These are phyloP conservation scores for silkworm (Bombyx mori) DNA, from an alignment of 1,140 invertebrate species.

Conservation along the genomic window ASM3026992v2 NC_085129.1:6858501-6859000, in stretches of 20 bases:
- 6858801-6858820: conserved; percentile 59
- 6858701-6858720: conserved; percentile 21
- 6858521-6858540: too few species aligned
- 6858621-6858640: too few species aligned
- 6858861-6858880: conserved; percentile 53
- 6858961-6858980: conserved; percentile 63
- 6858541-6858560: too few species aligned
- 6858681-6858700: conserved; percentile 18
- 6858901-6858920: conserved; percentile 57
- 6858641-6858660: background rate
- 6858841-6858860: conserved; percentile 59
- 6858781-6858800: conserved; percentile 56
- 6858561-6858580: too few species aligned
- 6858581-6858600: too few species aligned
- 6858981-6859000: conserved; percentile 61
- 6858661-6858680: background rate
- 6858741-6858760: conserved; percentile 37
- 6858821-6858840: conserved; percentile 36
- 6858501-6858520: too few species aligned
- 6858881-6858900: conserved; percentile 54
- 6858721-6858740: conserved; percentile 35
- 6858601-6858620: too few species aligned
- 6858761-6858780: conserved; percentile 35
- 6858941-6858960: conserved; percentile 66
- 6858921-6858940: conserved; percentile 67